A percentile compares a stretch with the other conserved stretches of the same genome.
Evolutionary conservation across 2,113 vertebrate species (phyloP).

Genomic region (Cochlearius cochlearius): DNA sequence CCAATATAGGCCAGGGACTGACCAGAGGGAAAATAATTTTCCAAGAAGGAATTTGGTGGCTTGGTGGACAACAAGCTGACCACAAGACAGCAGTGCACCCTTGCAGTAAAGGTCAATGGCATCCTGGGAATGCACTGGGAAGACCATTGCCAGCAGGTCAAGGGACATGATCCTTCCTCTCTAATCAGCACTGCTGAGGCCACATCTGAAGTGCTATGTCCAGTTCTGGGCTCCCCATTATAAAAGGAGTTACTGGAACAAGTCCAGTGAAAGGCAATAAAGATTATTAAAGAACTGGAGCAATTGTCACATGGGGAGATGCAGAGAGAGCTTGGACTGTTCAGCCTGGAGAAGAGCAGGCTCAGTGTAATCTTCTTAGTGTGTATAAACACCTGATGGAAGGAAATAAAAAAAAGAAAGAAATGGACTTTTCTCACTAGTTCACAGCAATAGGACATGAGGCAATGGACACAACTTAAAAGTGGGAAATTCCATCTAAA

Average conservation of each 20-base stretch:
- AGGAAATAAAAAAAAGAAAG: background rate
- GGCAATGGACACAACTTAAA: background rate
- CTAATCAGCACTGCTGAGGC: background rate
- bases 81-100: background rate
- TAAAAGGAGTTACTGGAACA: background rate
- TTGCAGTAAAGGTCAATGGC: background rate
- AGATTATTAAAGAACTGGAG: background rate
- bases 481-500: background rate
- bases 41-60: background rate
- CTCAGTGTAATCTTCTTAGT: background rate
- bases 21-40: background rate
- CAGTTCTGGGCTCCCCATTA: background rate
- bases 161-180: background rate
- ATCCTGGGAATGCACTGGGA: background rate
- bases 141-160: background rate
- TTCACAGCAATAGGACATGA: background rate
- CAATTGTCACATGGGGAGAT: background rate
- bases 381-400: background rate
- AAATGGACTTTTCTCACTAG: background rate
- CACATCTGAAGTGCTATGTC: background rate
- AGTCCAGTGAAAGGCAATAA: background rate
- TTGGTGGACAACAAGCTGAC: background rate
- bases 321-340: background rate
- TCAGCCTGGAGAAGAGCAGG: background rate
- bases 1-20: rapidly evolving